Base-by-base conservation (phyloP, 2,797 vertebrate genomes). In the Scomberomorus guttatus region DNA sequence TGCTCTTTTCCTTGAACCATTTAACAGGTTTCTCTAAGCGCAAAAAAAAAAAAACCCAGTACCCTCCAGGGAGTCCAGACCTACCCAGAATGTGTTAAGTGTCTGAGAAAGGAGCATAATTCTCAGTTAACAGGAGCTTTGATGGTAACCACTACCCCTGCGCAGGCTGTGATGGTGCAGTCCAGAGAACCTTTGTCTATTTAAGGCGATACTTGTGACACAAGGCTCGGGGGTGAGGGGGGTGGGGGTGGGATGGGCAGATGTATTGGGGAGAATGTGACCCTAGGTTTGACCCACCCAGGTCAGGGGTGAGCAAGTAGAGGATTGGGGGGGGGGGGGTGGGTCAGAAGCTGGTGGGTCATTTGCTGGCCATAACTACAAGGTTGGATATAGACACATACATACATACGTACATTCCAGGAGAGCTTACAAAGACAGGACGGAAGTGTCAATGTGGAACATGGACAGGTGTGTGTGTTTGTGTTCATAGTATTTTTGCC, bases 181-280 rank as follows among this genome's bases (percentile, higher is more conserved):
- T 81, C 61, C 60, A 9, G 55, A 77, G 79, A 72, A 69, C 54
- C 54, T 77, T 61, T 86, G 70, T 78, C 85, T 84, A 68, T 84
- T 85, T 87, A 75, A 87, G 75, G 63, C n/a, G 3, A 79, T 77
- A 48, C 37, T 79, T 80, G 56, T 84, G 71, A 87, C 79, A 80
- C 74, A 48, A 54, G 54, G 73, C 72, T 57, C 5, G 0, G 42
- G 37, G 46, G 27, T 2, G 46, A 10, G 25, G 54, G n/a, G 12
- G 46, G 10, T 17, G 48, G n/a, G 10, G 29, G 13, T 7, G 22
- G 20, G 50, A 5, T 42, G 54, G 42, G 37, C 59, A 67, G 57
- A 83, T 71, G 51, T 70, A 61, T 78, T 73, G 80, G 69, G 83
- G 75, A 89, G 82, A 87, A 82, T 87, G 71, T 86, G 89, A 89